A percentile compares a stretch with the other conserved stretches of the same genome.
phyloP scores from a whole-genome alignment of 2,113 vertebrate genomes.

The Chloroceryle aenea region DNA sequence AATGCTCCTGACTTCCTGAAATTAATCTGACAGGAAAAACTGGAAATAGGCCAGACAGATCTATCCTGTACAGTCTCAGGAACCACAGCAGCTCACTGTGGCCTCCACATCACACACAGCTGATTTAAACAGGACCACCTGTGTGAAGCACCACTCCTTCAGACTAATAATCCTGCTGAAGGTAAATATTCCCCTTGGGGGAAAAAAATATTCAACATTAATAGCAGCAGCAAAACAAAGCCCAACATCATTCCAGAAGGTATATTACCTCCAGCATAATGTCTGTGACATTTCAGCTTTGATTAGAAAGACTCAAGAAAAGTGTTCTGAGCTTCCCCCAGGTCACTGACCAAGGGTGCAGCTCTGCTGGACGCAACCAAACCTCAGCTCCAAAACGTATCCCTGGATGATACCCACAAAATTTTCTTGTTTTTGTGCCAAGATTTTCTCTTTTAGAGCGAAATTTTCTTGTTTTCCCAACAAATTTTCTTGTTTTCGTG shows the following conservation, averaged over 20 bases:
- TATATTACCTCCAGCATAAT: background rate
- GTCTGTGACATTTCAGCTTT: background rate
- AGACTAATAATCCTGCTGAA: background rate
- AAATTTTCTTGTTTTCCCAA: too few species aligned
- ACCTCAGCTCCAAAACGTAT: fast-evolving
- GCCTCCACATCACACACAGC: background rate
- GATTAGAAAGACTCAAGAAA: background rate
- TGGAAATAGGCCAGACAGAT: background rate
- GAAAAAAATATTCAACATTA: background rate
- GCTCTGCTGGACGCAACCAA: background rate
- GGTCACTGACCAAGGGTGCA: fast-evolving
- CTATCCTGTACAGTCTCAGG: background rate
- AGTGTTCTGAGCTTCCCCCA: background rate
- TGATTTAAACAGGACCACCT: conserved; percentile 7
- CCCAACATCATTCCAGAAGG: background rate
- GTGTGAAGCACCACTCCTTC: background rate
- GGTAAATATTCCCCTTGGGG: background rate
- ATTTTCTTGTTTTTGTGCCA: too few species aligned
- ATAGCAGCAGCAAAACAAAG: background rate
- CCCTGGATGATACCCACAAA: fast-evolving
- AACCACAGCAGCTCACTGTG: background rate
- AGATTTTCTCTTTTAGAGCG: too few species aligned
- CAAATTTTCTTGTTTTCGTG: too few species aligned
- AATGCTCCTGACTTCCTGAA: background rate
- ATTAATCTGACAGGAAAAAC: conserved; percentile 22